A percentile compares a stretch with the other conserved stretches of the same genome.
Conservation (phyloP, 2,113 vertebrate species). For the Amblyornis subalaris region DNA sequence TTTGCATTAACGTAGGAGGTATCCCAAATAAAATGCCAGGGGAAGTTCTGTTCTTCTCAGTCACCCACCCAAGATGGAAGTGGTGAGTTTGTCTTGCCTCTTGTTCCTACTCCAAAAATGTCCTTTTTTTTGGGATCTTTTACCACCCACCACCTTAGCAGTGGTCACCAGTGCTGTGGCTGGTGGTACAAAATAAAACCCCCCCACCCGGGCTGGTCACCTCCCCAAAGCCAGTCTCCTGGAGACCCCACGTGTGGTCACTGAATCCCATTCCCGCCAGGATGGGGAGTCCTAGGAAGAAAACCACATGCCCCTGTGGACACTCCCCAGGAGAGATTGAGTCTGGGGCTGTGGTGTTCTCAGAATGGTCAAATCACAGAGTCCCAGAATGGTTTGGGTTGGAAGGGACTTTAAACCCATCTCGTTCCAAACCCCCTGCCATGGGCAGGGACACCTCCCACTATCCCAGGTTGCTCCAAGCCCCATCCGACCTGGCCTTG, state of each 20-base stretch:
- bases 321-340: neutral
- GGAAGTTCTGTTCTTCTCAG: neutral
- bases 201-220: neutral
- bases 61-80: neutral
- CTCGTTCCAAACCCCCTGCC: neutral
- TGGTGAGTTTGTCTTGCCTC: neutral
- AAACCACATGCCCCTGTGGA: neutral
- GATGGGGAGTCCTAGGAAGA: neutral
- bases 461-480: neutral
- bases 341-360: neutral
- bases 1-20: neutral
- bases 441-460: neutral
- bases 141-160: neutral
- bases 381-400: neutral
- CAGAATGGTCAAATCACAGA: neutral
- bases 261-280: neutral
- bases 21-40: neutral
- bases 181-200: neutral
- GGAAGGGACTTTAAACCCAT: neutral
- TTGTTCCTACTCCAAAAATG: neutral
- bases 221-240: neutral
- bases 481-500: fast-evolving
- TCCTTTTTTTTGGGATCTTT: neutral
- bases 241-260: neutral
- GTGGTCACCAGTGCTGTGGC: neutral